Percentiles rank a stretch among this genome's conserved stretches.
Evolutionary conservation across 2,797 vertebrate genomes (phyloP).

Genomic region (Pempheris klunzingeri): DNA sequence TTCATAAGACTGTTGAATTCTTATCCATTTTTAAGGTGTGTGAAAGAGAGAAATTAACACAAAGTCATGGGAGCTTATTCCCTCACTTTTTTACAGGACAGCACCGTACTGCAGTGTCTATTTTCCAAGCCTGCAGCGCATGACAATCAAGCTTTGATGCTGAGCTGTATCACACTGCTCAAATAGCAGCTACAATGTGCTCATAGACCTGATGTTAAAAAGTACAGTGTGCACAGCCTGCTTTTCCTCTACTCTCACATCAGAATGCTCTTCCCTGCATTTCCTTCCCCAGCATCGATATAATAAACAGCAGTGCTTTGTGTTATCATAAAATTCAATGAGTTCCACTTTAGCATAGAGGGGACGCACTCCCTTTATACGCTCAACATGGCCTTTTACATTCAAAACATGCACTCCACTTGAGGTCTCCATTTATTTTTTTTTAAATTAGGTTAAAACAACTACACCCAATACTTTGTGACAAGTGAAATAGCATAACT

Average conservation of each 20-base stretch:
- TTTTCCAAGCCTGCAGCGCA: not conserved
- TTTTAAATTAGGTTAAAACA: slow-evolving; percentile 25
- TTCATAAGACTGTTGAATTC: not conserved
- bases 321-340: slow-evolving; percentile 35
- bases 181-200: slow-evolving; percentile 26
- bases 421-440: slow-evolving; percentile 55
- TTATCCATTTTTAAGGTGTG: slow-evolving; percentile 17
- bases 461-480: slow-evolving; percentile 1
- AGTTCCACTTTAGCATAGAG: slow-evolving; percentile 28
- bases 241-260: slow-evolving; percentile 21
- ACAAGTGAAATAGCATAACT: slow-evolving; percentile 9
- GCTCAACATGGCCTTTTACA: slow-evolving; percentile 36
- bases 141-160: slow-evolving; percentile 21
- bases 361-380: slow-evolving; percentile 30
- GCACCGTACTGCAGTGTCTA: slow-evolving; percentile 8
- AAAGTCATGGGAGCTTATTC: slow-evolving; percentile 6
- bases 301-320: slow-evolving; percentile 36
- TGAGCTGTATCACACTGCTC: slow-evolving; percentile 6
- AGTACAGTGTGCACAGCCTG: slow-evolving; percentile 17
- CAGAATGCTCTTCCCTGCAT: slow-evolving; percentile 18
- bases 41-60: slow-evolving; percentile 3
- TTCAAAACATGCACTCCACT: slow-evolving; percentile 34
- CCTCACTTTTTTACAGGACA: slow-evolving; percentile 1
- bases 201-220: slow-evolving; percentile 5
- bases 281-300: not conserved